These are phyloP conservation scores for Goniozus legneri DNA, from an alignment of 1,140 invertebrate species.

Conservation along the genomic window DNA sequence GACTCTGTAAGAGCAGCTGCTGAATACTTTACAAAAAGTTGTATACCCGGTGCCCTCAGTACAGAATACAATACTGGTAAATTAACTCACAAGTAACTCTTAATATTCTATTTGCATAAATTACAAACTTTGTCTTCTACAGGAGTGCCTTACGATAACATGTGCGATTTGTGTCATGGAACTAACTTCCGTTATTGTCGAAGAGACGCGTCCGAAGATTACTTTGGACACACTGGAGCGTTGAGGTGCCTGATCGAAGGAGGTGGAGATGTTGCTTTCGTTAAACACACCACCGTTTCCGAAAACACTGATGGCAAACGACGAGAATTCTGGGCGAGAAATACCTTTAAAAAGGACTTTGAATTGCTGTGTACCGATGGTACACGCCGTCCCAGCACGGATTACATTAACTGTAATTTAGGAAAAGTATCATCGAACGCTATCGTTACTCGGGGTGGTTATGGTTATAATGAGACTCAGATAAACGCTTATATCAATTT, in stretches of 20 bases:
- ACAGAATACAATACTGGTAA: slow-evolving; percentile 71
- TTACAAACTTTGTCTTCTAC: background rate
- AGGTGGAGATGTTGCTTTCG: slow-evolving; percentile 92
- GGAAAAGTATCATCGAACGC: slow-evolving; percentile 90
- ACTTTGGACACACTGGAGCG: slow-evolving; percentile 81
- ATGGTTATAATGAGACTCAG: slow-evolving; percentile 73
- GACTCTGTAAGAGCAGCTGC: slow-evolving; percentile 84
- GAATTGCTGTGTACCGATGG: slow-evolving; percentile 93
- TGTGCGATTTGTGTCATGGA: slow-evolving; percentile 93
- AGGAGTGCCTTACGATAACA: slow-evolving; percentile 78
- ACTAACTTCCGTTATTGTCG: slow-evolving; percentile 77
- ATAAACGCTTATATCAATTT: slow-evolving; percentile 82
- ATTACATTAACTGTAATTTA: slow-evolving; percentile 85
- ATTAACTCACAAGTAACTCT: too few relatives aligned
- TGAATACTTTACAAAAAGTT: slow-evolving; percentile 89
- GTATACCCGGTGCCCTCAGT: slow-evolving; percentile 85
- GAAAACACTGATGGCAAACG: slow-evolving; percentile 90
- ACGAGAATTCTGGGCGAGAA: slow-evolving; percentile 88
- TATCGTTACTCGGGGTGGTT: slow-evolving; percentile 78
- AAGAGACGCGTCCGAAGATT: slow-evolving; percentile 82
- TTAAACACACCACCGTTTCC: slow-evolving; percentile 85
- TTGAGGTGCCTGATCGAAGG: slow-evolving; percentile 92
- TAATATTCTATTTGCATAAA: too few relatives aligned
- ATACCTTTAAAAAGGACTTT: slow-evolving; percentile 87
- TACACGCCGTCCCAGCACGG: slow-evolving; percentile 70